Percentiles rank a stretch among this genome's conserved stretches.
These are phyloP conservation scores for Camelus bactrianus DNA, from an alignment of 2,113 vertebrate species.

Conservation along the genomic window DNA sequence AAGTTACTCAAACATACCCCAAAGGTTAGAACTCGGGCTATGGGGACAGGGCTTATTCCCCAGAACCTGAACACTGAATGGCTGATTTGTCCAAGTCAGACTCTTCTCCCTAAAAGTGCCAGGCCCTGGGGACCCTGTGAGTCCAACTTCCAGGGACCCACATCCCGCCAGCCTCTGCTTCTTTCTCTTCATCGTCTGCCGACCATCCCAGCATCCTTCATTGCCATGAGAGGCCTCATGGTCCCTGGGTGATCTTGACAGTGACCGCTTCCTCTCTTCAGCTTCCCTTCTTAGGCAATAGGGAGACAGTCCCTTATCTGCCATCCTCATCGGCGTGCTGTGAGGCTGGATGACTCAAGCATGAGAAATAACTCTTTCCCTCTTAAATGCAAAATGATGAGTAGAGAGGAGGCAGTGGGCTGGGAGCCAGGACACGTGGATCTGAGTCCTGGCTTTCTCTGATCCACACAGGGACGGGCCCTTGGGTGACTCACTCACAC, in stretches of 20 bases:
- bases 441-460: not conserved
- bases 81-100: not conserved
- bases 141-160: not conserved
- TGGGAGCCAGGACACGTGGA: accelerated
- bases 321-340: not conserved
- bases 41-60: too few species aligned
- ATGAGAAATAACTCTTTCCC: not conserved
- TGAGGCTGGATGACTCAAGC: not conserved
- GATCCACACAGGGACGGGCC: not conserved
- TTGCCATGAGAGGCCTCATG: not conserved
- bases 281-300: not conserved
- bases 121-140: not conserved
- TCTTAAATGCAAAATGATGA: not conserved
- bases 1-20: not conserved
- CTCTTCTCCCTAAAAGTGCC: not conserved
- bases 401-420: not conserved
- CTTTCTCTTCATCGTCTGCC: not conserved
- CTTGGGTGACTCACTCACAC: not conserved
- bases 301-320: not conserved
- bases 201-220: accelerated
- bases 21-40: not conserved
- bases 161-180: accelerated
- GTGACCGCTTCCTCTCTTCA: not conserved
- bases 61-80: accelerated
- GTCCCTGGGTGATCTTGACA: not conserved